phyloP scores from a whole-genome alignment of 2,797 vertebrate species.

The Acrocephalus scirpaceus region DNA sequence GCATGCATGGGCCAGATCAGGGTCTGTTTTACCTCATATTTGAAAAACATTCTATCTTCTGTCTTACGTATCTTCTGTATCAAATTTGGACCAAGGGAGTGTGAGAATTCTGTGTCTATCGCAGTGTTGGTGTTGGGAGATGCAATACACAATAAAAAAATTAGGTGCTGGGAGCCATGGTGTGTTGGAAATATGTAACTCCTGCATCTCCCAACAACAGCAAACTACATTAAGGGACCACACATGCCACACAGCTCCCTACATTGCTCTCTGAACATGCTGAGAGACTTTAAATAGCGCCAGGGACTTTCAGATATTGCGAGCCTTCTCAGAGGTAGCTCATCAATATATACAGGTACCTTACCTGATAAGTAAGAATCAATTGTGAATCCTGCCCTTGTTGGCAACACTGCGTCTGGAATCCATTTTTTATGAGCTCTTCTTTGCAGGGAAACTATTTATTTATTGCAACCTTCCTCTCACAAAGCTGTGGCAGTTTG shows the following conservation, averaged over 20 bases:
- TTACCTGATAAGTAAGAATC: not conserved
- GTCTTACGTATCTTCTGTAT: not conserved
- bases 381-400: not conserved
- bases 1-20: not conserved
- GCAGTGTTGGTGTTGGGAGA: not conserved
- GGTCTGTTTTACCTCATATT: not conserved
- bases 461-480: not conserved
- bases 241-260: not conserved
- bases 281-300: too few relatives aligned
- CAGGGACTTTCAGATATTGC: not conserved
- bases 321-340: not conserved
- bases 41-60: not conserved
- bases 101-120: not conserved
- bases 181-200: not conserved
- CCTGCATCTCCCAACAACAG: not conserved
- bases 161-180: too few relatives aligned
- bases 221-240: not conserved
- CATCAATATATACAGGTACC: not conserved
- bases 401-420: not conserved
- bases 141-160: accelerated
- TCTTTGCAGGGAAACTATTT: not conserved
- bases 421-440: not conserved
- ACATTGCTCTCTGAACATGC: not conserved
- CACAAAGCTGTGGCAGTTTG: not conserved
- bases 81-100: not conserved